phyloP scores from a whole-genome alignment of 2,888 invertebrate species.

The Idaea dimidiata region DNA sequence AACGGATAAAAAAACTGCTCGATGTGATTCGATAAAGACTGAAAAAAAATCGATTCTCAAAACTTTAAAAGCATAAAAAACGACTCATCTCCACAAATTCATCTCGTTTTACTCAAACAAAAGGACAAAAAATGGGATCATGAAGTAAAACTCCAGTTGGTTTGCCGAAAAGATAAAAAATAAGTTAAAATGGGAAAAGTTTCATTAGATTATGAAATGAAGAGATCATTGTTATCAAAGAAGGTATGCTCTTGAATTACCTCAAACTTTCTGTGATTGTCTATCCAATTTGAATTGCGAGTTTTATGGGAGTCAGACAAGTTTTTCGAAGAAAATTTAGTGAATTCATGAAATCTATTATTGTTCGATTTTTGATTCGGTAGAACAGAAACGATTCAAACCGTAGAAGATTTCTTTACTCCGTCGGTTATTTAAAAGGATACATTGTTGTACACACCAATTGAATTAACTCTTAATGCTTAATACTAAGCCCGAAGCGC shows the following conservation, averaged over 20 bases:
- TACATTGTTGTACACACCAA: no score
- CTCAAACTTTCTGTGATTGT: constrained; percentile 46
- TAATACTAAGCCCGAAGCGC: no score
- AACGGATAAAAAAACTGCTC: no score
- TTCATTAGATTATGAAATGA: constrained; percentile 73
- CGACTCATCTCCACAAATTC: neutral
- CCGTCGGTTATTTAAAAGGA: no score
- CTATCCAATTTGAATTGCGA: constrained; percentile 31
- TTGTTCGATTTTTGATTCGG: neutral
- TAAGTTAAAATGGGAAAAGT: constrained; percentile 77
- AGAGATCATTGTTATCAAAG: constrained; percentile 67
- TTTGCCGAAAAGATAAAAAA: constrained; percentile 53
- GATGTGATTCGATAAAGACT: neutral
- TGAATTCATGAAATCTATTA: neutral
- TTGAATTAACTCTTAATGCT: no score
- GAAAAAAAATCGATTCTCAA: neutral
- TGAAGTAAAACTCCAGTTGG: constrained; percentile 47
- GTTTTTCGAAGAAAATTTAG: neutral
- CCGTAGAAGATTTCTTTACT: no score
- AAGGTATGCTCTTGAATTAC: constrained; percentile 65
- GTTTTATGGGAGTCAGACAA: constrained; percentile 14
- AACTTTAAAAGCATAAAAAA: neutral
- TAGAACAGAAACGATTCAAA: no score
- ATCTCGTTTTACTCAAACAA: constrained; percentile 12
- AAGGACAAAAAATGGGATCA: constrained; percentile 39